These are phyloP conservation scores for Caenorhabditis brenneri DNA, from an alignment of 1,140 invertebrate species.

Conservation along the genomic window DNA sequence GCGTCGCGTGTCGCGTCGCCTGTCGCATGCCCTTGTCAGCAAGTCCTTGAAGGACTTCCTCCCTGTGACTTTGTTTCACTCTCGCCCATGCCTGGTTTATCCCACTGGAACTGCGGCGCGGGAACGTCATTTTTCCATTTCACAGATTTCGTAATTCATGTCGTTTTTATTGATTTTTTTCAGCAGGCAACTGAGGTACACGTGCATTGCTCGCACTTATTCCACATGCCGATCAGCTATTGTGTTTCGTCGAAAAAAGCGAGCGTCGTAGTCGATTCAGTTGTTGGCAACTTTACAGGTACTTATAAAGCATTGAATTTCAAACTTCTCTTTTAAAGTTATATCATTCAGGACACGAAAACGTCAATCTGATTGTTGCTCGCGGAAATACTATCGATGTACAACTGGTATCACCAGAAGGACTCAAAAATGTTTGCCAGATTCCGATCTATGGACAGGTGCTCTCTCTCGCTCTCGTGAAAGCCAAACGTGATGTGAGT, in stretches of 20 bases:
- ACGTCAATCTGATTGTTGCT: conserved; percentile 92
- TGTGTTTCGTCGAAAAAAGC: conserved; percentile 97
- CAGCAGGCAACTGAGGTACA: not conserved
- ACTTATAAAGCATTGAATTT: not conserved
- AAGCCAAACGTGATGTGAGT: conserved; percentile 75
- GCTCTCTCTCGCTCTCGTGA: conserved; percentile 89
- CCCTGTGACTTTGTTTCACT: too few relatives aligned
- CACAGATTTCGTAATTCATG: too few relatives aligned
- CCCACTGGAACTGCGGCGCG: too few relatives aligned
- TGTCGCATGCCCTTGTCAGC: too few relatives aligned
- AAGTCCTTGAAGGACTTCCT: too few relatives aligned
- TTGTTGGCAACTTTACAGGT: conserved; percentile 84
- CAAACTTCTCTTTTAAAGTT: not conserved
- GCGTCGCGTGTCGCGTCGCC: too few relatives aligned
- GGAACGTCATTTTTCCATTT: too few relatives aligned
- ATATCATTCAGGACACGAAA: conserved; percentile 80
- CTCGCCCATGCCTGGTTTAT: too few relatives aligned
- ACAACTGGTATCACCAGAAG: conserved; percentile 93
- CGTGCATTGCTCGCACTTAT: too few relatives aligned
- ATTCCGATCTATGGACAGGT: conserved; percentile 89
- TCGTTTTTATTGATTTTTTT: not conserved
- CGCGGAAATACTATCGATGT: conserved; percentile 94
- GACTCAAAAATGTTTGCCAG: conserved; percentile 90
- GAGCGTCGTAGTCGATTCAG: conserved; percentile 90
- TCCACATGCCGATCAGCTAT: conserved; percentile 78